phyloP scores from a whole-genome alignment of 1,140 invertebrate species.

The Macrobrachium nipponense region DNA sequence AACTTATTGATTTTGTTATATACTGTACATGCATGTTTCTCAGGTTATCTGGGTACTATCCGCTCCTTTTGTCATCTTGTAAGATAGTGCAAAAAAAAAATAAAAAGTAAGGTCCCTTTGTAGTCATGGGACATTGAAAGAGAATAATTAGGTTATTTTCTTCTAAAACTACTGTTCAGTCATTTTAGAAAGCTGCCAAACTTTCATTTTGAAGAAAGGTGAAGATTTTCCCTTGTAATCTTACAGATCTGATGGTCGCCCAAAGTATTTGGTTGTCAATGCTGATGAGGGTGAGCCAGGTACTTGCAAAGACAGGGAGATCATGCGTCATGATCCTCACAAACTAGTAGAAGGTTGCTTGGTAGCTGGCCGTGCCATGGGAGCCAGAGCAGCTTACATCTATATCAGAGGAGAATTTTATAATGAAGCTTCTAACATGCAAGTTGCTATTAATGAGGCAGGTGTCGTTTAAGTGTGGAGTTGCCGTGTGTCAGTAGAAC shows the following conservation, averaged over 20 bases:
- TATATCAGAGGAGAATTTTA: slow-evolving; percentile 99
- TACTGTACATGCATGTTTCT: no score
- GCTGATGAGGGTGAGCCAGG: slow-evolving; percentile 99
- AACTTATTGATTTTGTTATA: no score
- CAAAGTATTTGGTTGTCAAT: slow-evolving; percentile 98
- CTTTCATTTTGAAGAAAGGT: no score
- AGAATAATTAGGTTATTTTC: no score
- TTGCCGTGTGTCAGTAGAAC: neutral
- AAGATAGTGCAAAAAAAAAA: no score
- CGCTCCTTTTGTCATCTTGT: no score
- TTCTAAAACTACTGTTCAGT: neutral
- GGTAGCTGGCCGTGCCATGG: slow-evolving; percentile 95
- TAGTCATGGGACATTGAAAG: no score
- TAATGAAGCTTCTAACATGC: slow-evolving; percentile 98
- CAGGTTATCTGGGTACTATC: no score
- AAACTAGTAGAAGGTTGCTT: slow-evolving; percentile 98
- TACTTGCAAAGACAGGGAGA: slow-evolving; percentile 85
- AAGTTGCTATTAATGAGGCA: slow-evolving; percentile 97
- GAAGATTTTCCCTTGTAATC: no score
- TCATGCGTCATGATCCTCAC: slow-evolving; percentile 80
- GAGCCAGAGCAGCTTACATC: slow-evolving; percentile 97
- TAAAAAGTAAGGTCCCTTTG: no score
- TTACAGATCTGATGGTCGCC: slow-evolving; percentile 72
- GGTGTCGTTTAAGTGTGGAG: neutral
- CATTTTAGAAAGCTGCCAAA: neutral